Conservation (phyloP, 2,113 vertebrate species). For the Epinephelus cyanopodus region DNA sequence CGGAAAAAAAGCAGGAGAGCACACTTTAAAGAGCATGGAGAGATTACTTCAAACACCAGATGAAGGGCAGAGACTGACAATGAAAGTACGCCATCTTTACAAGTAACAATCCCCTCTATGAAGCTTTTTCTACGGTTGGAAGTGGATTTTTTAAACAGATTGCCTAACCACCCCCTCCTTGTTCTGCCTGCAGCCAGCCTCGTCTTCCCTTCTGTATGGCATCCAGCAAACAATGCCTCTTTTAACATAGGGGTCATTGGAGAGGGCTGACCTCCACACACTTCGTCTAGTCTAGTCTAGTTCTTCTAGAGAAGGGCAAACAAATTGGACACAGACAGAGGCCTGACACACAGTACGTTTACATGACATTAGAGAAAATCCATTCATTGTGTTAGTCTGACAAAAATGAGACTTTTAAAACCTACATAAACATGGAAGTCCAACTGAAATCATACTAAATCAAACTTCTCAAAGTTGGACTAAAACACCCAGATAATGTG, state of each 20-base stretch:
- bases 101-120: slow-evolving; percentile 19
- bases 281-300: slow-evolving; percentile 57
- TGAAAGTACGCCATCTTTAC: slow-evolving; percentile 7
- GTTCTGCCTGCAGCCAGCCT: slow-evolving; percentile 30
- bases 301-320: slow-evolving; percentile 10
- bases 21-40: slow-evolving; percentile 11
- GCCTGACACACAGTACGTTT: neutral
- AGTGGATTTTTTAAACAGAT: slow-evolving; percentile 46
- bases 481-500: too few species aligned
- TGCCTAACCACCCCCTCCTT: slow-evolving; percentile 28
- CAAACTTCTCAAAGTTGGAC: too few species aligned
- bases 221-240: slow-evolving; percentile 72
- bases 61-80: slow-evolving; percentile 9
- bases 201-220: slow-evolving; percentile 49
- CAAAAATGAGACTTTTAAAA: too few species aligned
- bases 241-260: slow-evolving; percentile 53
- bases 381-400: too few species aligned
- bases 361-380: too few species aligned
- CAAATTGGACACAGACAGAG: neutral
- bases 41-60: slow-evolving; percentile 13
- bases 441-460: too few species aligned
- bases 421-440: too few species aligned
- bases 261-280: slow-evolving; percentile 44
- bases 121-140: neutral
- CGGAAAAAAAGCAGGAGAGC: neutral